phyloP scores from a whole-genome alignment of 1,140 invertebrate genomes.

The Pemphigus obesinymphae region DNA sequence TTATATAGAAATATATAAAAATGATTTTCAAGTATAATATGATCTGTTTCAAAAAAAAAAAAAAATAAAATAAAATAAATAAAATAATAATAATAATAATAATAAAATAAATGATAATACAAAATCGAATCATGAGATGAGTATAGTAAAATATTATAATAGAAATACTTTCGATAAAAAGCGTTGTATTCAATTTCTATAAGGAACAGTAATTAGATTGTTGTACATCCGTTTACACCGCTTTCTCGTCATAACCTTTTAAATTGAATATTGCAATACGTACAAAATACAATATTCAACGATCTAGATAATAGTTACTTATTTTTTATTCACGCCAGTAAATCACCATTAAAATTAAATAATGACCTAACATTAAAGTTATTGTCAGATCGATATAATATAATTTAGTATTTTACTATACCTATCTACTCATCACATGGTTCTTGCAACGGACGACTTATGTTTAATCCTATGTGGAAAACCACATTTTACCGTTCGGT shows the following conservation, averaged over 20 bases:
- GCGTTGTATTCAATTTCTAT: not conserved
- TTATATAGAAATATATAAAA: too few species aligned
- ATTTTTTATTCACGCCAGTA: not conserved
- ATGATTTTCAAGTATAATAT: too few species aligned
- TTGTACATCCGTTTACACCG: not conserved
- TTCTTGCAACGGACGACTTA: not conserved
- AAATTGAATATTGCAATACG: not conserved
- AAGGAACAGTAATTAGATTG: not conserved
- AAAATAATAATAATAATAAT: too few species aligned
- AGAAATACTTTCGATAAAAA: not conserved
- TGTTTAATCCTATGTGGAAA: not conserved
- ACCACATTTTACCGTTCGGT: not conserved
- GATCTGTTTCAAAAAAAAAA: too few species aligned
- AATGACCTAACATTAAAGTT: not conserved
- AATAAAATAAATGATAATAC: too few species aligned
- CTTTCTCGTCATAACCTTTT: conserved; percentile 4
- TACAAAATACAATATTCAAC: not conserved
- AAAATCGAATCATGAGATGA: not conserved
- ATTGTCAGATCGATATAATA: not conserved
- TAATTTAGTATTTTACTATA: too few species aligned
- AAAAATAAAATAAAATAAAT: too few species aligned
- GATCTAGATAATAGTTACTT: not conserved
- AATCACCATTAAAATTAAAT: not conserved
- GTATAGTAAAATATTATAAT: not conserved
- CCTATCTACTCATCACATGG: too few species aligned